Base-by-base conservation (phyloP, 2,797 vertebrate species). In the Sebastiscus albofasciatus region DNA sequence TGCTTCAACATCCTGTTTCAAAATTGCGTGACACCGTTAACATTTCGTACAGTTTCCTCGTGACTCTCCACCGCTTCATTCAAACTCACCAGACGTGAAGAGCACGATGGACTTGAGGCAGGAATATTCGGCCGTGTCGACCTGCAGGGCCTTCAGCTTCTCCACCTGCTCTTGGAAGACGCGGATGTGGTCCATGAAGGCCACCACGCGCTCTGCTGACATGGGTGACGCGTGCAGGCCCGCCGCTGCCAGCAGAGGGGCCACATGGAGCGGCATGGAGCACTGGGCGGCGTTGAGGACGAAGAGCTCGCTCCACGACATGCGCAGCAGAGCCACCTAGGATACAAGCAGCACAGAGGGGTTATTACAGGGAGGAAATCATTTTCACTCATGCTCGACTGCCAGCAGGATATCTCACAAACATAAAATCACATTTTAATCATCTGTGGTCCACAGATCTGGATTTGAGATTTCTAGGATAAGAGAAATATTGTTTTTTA, bases 121-220 rank as follows among this genome's bases (percentile, higher is more conserved):
- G 91, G 96, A 96, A 14, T 96, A 97, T 71, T 97, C 97, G 0
- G 96, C 97, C 0, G 96, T 96, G 92, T 97, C 97, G 8, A 97
- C 96, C 85, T 96, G 97, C 89, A 97, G 95, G 4, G 92, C 96
- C 92, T 96, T 97, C 88, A 97, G 96, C 92, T 97, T 97, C 94
- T 97, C 97, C 91, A 97, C 96, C 92, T 97, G 97, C 92, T 97
- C 97, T 82, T 97, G 97, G 94, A 97, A 97, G 80, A 97, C 95
- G 0, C 97, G 95, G 90, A 97, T 96, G 94, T 97, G 97, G 93
- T 97, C 97, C 97, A 97, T 97, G 95, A 97, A 97, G 80, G 97
- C 97, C 87, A 97, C 97, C 42, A 97, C 97, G 0, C 96, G 94
- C 74, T 97, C 97, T 0, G 97, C 96, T 0, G 96, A 96, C 97